phyloP scores from a whole-genome alignment of 2,888 invertebrate genomes.

The Lithophane leautieri region DNA sequence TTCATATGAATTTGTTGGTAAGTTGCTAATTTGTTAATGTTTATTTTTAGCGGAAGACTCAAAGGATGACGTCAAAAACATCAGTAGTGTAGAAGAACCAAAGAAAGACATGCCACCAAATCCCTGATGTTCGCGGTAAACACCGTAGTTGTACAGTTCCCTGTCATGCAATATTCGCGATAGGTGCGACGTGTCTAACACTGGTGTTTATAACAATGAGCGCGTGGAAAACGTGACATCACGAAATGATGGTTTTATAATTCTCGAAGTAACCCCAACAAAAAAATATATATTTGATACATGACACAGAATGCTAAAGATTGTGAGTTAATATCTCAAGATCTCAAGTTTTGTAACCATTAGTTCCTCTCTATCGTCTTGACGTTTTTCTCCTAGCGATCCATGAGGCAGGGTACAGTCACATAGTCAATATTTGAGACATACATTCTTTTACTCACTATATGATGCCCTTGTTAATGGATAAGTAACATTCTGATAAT shows the following conservation, averaged over 20 bases:
- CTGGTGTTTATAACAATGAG: constrained; percentile 48
- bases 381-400: constrained; percentile 12
- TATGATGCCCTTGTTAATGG: constrained; percentile 8
- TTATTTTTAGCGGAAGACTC: constrained; percentile 91
- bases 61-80: constrained; percentile 91
- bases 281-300: constrained; percentile 58
- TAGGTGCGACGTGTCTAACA: constrained; percentile 52
- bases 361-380: constrained; percentile 50
- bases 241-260: constrained; percentile 30
- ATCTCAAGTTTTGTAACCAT: constrained; percentile 60
- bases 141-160: constrained; percentile 62
- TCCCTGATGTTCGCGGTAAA: constrained; percentile 90
- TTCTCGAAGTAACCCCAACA: constrained; percentile 36
- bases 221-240: constrained; percentile 35
- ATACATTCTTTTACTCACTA: constrained; percentile 9
- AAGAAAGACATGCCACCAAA: constrained; percentile 92
- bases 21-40: constrained; percentile 35
- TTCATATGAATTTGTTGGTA: not conserved
- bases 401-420: constrained; percentile 1
- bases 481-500: constrained; percentile 4
- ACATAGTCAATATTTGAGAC: constrained; percentile 10
- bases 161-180: constrained; percentile 56
- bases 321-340: constrained; percentile 48
- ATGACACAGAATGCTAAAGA: constrained; percentile 34
- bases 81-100: constrained; percentile 91